Evolutionary conservation across 2,888 invertebrate genomes (phyloP).

Genomic region (Ophioninae sp.): DNA sequence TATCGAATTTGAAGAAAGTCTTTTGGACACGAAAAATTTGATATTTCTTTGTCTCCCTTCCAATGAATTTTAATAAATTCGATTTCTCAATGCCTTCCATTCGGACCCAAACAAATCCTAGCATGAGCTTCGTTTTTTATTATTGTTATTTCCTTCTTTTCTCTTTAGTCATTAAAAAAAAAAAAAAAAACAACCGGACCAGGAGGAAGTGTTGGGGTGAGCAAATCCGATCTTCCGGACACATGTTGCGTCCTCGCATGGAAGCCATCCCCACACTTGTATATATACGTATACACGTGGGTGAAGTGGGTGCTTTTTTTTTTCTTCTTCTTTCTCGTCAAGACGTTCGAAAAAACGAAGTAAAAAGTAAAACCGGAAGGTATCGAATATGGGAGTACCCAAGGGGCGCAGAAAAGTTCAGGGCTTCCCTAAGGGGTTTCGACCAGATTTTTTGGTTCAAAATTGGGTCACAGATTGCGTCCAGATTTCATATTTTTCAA

Average conservation of each 20-base stretch:
- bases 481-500: neutral
- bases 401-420: constrained; percentile 6
- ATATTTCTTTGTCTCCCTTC: neutral
- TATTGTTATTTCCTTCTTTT: neutral
- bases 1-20: neutral
- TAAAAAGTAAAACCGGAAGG: constrained; percentile 39
- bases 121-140: constrained; percentile 22
- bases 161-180: constrained; percentile 41
- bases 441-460: constrained; percentile 35
- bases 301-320: constrained; percentile 31
- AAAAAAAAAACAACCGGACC: constrained; percentile 41
- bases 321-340: constrained; percentile 10
- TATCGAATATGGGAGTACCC: neutral
- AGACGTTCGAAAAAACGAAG: neutral
- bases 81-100: neutral
- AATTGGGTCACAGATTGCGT: neutral
- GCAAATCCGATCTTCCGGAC: constrained; percentile 37
- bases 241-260: constrained; percentile 52
- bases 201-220: constrained; percentile 26
- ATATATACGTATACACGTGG: neutral
- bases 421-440: constrained; percentile 40
- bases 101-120: neutral
- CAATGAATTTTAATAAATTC: constrained; percentile 32
- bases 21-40: neutral
- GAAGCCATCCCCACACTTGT: constrained; percentile 24